Base-by-base conservation (phyloP, 2,888 invertebrate species). In the Pinctada fucata region DNA sequence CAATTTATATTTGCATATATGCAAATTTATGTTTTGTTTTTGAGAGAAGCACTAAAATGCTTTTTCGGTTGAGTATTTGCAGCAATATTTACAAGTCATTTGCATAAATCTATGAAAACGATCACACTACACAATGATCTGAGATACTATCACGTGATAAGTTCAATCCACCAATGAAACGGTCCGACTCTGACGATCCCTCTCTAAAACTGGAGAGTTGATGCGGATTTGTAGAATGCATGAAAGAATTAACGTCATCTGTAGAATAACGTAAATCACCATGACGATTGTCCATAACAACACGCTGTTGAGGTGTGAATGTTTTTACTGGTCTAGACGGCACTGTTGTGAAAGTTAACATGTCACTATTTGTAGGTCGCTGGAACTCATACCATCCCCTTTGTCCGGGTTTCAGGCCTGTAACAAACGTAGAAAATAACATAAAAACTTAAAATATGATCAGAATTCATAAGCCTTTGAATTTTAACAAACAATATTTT, bases 361-460 rank as follows among this genome's bases (percentile, higher is more conserved):
- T 71, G 16, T 71, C 71, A 49, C 71, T 49, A 71, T 71, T 71
- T 31, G 50, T 50, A 10, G 71, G 71, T 3, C 71, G 10, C 31
- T 71, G 71, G 52, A 51, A 71, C 51, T 71, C 71, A 31, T 51
- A 71, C 71, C 71, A 71, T 16, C 51, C 50, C 51, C 52, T 71
- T n/a, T 71, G 71, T 58, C 58, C 58, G 6, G 58, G 13, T 58
- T 13, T 58, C 13, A 13, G 6, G 13, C 58, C 58, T 58, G 58
- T 58, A 31, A 31, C 31, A 31, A 31, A 31, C 0, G 31, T 1
- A 31, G 31, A 31, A 31, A 31, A 31, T 31, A 31, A 31, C 31
- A 31, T 31, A 31, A 31, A 31, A 31, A 31, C 0, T 31, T 31
- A 31, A 0, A 31, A 31, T 0, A 31, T 31, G 31, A 31, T 31